These are phyloP conservation scores for Oncorhynchus kisutch DNA, from an alignment of 2,113 vertebrate species.

Conservation along the genomic window DNA sequence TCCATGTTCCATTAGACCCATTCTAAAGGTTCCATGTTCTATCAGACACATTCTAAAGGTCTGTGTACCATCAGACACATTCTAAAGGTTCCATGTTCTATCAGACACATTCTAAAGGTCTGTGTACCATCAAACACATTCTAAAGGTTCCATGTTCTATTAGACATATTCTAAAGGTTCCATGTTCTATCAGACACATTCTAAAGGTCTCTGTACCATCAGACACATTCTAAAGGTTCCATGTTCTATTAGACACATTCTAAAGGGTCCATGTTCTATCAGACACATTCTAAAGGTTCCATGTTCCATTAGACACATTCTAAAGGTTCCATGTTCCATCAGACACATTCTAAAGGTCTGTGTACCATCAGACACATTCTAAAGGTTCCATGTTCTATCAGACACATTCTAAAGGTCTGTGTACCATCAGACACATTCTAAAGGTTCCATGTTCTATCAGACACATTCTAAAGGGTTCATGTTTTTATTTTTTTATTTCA, in stretches of 20 bases:
- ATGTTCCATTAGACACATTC: background rate
- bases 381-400: background rate
- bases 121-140: background rate
- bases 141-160: too few relatives aligned
- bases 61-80: too few relatives aligned
- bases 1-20: too few relatives aligned
- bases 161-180: too few relatives aligned
- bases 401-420: background rate
- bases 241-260: background rate
- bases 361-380: background rate
- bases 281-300: background rate
- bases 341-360: background rate
- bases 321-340: background rate
- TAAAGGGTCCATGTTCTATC: background rate
- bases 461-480: too few relatives aligned
- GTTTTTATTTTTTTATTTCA: too few relatives aligned
- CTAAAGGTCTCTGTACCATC: too few relatives aligned
- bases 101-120: background rate
- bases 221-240: background rate
- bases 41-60: background rate
- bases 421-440: too few relatives aligned
- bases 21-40: background rate
- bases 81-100: background rate
- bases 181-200: background rate
- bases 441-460: too few relatives aligned